Conservation (phyloP, 2,113 vertebrate species). For the Cyanoramphus novaezelandiae region DNA sequence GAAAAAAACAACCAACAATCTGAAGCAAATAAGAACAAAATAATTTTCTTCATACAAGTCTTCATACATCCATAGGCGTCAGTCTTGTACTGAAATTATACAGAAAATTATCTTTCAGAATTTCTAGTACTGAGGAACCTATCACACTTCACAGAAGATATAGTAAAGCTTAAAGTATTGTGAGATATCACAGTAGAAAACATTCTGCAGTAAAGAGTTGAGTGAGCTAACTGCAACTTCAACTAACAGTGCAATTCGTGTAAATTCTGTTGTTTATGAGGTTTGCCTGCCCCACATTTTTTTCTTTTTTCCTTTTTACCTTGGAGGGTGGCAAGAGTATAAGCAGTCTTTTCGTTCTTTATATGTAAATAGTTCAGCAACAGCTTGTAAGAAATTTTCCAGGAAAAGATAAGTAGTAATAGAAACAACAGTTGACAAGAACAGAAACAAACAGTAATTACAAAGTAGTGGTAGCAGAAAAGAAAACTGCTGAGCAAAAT, state of each 20-base stretch:
- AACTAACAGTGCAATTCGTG: neutral
- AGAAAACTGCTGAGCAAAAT: neutral
- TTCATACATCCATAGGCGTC: neutral
- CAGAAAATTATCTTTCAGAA: neutral
- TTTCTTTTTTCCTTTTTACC: neutral
- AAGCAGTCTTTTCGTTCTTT: neutral
- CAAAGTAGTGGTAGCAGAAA: neutral
- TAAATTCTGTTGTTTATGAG: neutral
- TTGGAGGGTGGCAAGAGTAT: accelerated
- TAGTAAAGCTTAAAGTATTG: neutral
- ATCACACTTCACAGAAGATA: neutral
- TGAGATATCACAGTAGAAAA: neutral
- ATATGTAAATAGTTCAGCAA: neutral
- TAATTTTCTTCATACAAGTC: neutral
- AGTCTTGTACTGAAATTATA: neutral
- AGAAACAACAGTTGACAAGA: neutral
- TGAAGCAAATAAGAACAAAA: neutral
- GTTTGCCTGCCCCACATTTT: neutral
- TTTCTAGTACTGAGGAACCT: neutral
- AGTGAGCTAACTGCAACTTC: accelerated
- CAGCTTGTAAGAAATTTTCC: neutral
- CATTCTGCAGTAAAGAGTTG: neutral
- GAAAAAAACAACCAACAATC: neutral
- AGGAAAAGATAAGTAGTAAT: neutral
- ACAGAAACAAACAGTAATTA: neutral